Evolutionary conservation across 2,797 vertebrate species (phyloP), one percentile per base, ranked within the genome.

Genomic region (Acridotheres tristis): DNA sequence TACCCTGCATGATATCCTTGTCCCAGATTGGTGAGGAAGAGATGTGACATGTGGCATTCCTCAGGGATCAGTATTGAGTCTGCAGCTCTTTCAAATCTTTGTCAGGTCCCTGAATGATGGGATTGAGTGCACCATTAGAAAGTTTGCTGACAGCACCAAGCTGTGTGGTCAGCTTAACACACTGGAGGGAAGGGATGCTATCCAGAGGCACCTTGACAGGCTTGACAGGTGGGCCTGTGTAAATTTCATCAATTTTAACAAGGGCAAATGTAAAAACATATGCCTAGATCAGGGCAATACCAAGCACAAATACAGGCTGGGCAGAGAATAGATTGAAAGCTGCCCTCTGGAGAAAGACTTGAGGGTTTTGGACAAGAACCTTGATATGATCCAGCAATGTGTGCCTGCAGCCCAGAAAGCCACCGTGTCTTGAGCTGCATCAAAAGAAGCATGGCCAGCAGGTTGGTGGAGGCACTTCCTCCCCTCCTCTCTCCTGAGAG

Each of bases 381-480:
- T 67, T 54, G 26, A 21, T 22, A 18, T 18, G 20, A 26, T 25
- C 11, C 3, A 1, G 11, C 47, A 47, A n/a, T 8, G 16, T 34
- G 6, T 13, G 8, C 10, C 21, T 26, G 14, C 9, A 48, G 30
- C 34, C 48, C 25, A 34, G 34, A 26, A 34, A 62, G 40, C 6
- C 16, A n/a, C 6, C 0, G 0, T 61, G 10, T 21, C n/a, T 53
- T 7, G 20, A 53, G 25, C 83, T 62, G 25, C 57, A 62, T 10
- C 34, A 47, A 62, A 69, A 54, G 30, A 62, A 34, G 4, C 21
- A 26, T 26, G 29, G 25, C 23, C 25, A 68, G 29, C 16, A 69
- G 10, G 15, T 10, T 7, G 9, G 45, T 9, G 11, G 21, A 48
- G 6, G 8, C 14, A 8, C 17, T 26, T 62, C 16, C 14, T 40